Percentiles rank a stretch among this genome's conserved stretches.
Evolutionary conservation across 2,888 invertebrate genomes (phyloP).

Genomic region (Folsomia manolachei): DNA sequence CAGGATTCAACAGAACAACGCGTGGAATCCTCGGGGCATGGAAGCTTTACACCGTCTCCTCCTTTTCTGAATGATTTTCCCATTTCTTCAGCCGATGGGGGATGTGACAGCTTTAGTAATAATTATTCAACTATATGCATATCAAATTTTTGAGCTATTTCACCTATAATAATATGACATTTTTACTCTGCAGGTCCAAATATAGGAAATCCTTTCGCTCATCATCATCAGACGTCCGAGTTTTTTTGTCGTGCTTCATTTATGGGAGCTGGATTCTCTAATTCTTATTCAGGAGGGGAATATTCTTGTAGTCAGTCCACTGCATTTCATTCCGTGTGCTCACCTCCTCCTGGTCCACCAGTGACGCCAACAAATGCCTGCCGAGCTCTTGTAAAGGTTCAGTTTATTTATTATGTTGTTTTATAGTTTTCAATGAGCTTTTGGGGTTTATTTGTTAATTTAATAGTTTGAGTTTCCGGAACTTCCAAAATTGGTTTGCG

Average conservation of each 20-base stretch:
- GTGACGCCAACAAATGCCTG: constrained; percentile 44
- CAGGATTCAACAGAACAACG: constrained; percentile 12
- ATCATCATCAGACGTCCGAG: background rate
- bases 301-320: background rate
- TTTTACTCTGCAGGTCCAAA: too few relatives aligned
- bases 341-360: constrained; percentile 43
- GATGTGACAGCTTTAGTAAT: background rate
- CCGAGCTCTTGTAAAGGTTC: constrained; percentile 49
- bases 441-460: background rate
- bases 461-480: constrained; percentile 47
- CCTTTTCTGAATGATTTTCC: constrained; percentile 12
- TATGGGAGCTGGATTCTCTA: background rate
- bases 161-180: background rate
- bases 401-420: background rate
- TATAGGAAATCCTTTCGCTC: background rate
- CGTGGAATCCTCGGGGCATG: constrained; percentile 9
- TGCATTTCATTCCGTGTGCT: constrained; percentile 6
- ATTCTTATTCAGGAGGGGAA: background rate
- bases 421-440: background rate
- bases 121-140: background rate
- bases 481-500: constrained; percentile 43
- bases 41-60: constrained; percentile 15
- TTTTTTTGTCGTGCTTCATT: background rate
- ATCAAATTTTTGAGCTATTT: background rate
- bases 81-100: background rate